phyloP scores from a whole-genome alignment of 1,140 invertebrate genomes.

The Micrasema minimum region DNA sequence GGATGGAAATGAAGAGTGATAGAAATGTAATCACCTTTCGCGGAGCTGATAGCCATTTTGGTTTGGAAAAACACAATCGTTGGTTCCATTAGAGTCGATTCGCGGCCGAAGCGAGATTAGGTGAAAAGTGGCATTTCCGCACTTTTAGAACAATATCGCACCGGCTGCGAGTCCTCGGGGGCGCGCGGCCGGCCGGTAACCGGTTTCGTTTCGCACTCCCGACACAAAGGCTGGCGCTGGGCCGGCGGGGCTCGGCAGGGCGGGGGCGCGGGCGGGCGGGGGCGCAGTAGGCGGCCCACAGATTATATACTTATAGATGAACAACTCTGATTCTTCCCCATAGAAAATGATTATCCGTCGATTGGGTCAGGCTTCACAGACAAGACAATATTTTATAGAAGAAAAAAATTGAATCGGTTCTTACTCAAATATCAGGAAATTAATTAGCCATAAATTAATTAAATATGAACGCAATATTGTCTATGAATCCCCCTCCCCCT shows the following conservation, averaged over 20 bases:
- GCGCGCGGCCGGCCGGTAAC: conserved; percentile 31
- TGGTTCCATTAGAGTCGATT: conserved; percentile 37
- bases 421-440: too few species aligned
- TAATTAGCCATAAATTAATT: too few species aligned
- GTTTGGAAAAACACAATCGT: conserved; percentile 34
- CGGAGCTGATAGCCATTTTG: conserved; percentile 44
- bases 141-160: conserved; percentile 34
- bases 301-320: too few species aligned
- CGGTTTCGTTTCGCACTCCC: conserved; percentile 36
- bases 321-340: too few species aligned
- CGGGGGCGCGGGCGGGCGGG: conserved; percentile 35
- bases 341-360: too few species aligned
- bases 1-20: conserved; percentile 14
- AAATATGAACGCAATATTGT: too few species aligned
- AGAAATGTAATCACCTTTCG: conserved; percentile 36
- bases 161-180: conserved; percentile 1
- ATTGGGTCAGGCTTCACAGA: too few species aligned
- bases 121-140: conserved; percentile 24
- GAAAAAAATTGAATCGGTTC: too few species aligned
- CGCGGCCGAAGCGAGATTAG: conserved; percentile 17
- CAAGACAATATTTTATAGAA: too few species aligned
- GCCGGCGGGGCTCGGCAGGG: conserved; percentile 59
- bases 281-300: too few species aligned
- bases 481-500: too few species aligned
- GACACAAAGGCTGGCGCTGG: conserved; percentile 34